Evolutionary conservation across 2,888 invertebrate species (phyloP).

Genomic region (Pteria penguin): DNA sequence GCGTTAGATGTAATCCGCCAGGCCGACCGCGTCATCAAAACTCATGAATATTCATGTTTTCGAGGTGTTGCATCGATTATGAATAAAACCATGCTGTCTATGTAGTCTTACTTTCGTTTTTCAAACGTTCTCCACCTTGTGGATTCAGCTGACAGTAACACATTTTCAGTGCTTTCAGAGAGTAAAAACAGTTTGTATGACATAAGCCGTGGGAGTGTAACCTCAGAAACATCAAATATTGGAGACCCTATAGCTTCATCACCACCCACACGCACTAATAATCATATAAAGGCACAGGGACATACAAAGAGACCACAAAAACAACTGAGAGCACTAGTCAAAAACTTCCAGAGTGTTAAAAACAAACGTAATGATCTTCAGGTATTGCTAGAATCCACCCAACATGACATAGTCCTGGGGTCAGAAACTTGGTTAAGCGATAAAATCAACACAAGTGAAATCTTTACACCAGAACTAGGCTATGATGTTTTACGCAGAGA

Average conservation of each 20-base stretch:
- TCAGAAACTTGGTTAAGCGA: slow-evolving; percentile 3
- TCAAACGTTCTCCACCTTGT: too few relatives aligned
- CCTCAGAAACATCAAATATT: neutral
- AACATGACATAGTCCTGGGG: slow-evolving; percentile 6
- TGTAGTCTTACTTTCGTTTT: too few relatives aligned
- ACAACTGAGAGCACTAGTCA: slow-evolving; percentile 5
- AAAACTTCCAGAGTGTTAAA: slow-evolving; percentile 22
- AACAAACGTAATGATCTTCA: slow-evolving; percentile 21
- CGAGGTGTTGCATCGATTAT: too few relatives aligned
- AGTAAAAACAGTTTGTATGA: neutral
- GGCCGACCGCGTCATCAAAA: too few relatives aligned
- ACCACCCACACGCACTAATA: neutral
- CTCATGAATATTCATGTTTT: too few relatives aligned
- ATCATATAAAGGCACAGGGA: neutral
- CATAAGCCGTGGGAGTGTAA: neutral
- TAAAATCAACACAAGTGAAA: slow-evolving; percentile 16
- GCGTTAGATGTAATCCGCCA: too few relatives aligned
- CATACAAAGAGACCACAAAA: neutral
- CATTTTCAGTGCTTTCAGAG: slow-evolving; percentile 2
- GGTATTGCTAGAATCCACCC: slow-evolving; percentile 15
- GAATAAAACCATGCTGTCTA: too few relatives aligned
- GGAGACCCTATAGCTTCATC: slow-evolving; percentile 4
- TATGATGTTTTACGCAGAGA: slow-evolving; percentile 11
- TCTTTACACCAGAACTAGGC: neutral
- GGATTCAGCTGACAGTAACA: too few relatives aligned